Evolutionary conservation across 37 sponge, comb jelly and placozoan species (phyloP).

Genomic region (Dysidea cf. avara): DNA sequence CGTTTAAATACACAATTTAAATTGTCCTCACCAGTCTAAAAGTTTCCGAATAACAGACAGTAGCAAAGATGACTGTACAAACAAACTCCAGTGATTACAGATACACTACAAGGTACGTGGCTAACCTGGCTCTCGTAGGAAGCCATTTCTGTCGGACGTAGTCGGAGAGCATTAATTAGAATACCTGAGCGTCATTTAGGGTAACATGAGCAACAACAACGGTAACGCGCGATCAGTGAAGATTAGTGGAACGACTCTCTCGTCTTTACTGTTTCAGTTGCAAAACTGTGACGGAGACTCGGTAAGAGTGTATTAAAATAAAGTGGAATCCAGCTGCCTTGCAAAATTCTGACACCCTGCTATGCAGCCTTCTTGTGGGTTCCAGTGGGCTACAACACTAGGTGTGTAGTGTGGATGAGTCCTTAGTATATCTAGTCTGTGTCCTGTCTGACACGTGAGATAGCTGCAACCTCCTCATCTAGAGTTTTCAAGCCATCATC

Average conservation of each 20-base stretch:
- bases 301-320: conserved; percentile 36
- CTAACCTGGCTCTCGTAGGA: background rate
- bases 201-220: background rate
- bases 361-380: too few species aligned
- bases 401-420: background rate
- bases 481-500: too few species aligned
- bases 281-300: conserved; percentile 62
- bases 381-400: too few species aligned
- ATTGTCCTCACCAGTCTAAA: conserved; percentile 38
- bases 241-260: conserved; percentile 40
- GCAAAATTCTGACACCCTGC: too few species aligned
- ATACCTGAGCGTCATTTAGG: background rate
- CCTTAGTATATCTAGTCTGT: too few species aligned
- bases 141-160: background rate
- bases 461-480: too few species aligned
- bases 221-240: background rate
- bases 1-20: background rate
- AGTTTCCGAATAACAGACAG: conserved; percentile 64
- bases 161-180: too few species aligned
- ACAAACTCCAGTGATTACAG: background rate
- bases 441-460: too few species aligned
- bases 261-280: conserved; percentile 58
- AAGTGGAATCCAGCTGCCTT: too few species aligned
- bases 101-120: background rate
- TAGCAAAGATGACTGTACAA: conserved; percentile 39